A percentile compares a stretch with the other conserved stretches of the same genome.
Conservation (phyloP, 2,113 vertebrate genomes). For the Theristicus caerulescens region DNA sequence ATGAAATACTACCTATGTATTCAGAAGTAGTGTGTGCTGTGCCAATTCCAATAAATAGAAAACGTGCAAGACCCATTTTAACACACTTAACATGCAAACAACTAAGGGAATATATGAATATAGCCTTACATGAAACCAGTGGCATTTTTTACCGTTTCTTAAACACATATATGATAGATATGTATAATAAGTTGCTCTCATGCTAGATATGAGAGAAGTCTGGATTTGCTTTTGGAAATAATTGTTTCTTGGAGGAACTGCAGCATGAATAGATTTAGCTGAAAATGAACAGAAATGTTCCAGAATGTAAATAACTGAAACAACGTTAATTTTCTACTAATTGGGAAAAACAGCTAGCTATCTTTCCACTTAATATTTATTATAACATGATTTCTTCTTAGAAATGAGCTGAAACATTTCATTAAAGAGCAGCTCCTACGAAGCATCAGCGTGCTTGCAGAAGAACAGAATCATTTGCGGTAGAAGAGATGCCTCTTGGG, state of each 20-base stretch:
- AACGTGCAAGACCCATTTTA: not conserved
- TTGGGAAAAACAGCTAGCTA: not conserved
- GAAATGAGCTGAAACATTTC: not conserved
- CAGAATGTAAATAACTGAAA: not conserved
- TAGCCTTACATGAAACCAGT: not conserved
- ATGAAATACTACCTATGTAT: not conserved
- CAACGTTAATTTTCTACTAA: not conserved
- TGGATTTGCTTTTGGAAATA: not conserved
- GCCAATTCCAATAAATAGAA: not conserved
- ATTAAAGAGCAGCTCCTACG: not conserved
- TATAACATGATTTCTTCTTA: not conserved
- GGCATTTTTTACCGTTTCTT: not conserved
- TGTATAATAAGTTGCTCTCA: not conserved
- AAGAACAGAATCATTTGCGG: not conserved
- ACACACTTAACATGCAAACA: not conserved
- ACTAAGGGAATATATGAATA: not conserved
- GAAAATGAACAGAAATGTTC: not conserved
- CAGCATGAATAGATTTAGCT: not conserved
- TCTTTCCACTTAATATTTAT: conserved; percentile 5
- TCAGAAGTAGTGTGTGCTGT: not conserved
- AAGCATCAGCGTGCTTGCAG: not conserved
- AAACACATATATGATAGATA: not conserved
- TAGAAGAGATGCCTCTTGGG: not conserved
- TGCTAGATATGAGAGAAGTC: not conserved
- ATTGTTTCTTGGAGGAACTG: not conserved